These are phyloP conservation scores for Athalia circularis DNA, from an alignment of 2,888 invertebrate genomes.

Conservation along the genomic window DNA sequence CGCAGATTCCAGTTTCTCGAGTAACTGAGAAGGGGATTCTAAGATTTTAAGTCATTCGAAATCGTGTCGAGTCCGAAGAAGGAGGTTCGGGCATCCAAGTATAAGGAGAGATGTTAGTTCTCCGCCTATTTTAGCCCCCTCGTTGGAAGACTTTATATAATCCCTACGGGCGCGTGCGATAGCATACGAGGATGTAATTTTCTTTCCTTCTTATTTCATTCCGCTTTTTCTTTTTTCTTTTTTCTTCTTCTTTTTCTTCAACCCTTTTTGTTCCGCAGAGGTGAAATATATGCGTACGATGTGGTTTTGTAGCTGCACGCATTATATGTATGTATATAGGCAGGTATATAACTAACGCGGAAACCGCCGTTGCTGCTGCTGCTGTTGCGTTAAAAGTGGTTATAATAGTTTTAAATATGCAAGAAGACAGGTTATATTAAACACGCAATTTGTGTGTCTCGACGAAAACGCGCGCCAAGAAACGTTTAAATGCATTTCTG, in stretches of 20 bases:
- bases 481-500: too few species aligned
- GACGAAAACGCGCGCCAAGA: too few species aligned
- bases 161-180: constrained; percentile 27
- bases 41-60: constrained; percentile 12
- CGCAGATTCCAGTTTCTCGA: too few species aligned
- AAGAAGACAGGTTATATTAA: not conserved
- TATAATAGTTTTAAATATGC: not conserved
- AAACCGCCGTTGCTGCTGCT: too few species aligned
- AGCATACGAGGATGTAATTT: constrained; percentile 29
- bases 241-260: not conserved
- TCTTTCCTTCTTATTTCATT: not conserved
- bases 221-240: too few species aligned
- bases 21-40: too few species aligned
- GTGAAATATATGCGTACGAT: not conserved
- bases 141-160: constrained; percentile 20
- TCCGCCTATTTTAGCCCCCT: not conserved
- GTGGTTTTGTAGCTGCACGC: too few species aligned
- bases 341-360: too few species aligned
- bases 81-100: not conserved
- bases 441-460: too few species aligned
- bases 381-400: not conserved
- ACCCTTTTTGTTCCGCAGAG: not conserved
- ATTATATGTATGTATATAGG: too few species aligned
- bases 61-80: constrained; percentile 5
- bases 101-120: not conserved